Conservation (phyloP, 2,888 invertebrate species). For the Acrobasis repandana region DNA sequence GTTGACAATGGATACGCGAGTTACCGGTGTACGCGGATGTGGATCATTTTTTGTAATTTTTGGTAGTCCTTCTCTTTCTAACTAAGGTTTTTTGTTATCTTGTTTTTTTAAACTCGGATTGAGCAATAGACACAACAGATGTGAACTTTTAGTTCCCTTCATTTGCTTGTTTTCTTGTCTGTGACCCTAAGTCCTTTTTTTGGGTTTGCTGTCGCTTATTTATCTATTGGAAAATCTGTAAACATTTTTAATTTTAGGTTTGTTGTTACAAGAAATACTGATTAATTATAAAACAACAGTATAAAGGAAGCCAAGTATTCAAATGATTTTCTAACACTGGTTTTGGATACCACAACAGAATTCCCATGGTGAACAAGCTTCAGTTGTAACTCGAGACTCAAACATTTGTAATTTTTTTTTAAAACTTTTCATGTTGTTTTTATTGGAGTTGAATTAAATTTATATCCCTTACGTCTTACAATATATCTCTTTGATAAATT, state of each 20-base stretch:
- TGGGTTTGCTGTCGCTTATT: neutral
- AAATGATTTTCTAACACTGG: neutral
- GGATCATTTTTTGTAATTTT: conserved; percentile 50
- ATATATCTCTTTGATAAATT: conserved; percentile 32
- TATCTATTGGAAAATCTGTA: conserved; percentile 3
- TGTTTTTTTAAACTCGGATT: conserved; percentile 60
- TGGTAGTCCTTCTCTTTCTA: conserved; percentile 54
- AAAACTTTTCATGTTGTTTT: conserved; percentile 18
- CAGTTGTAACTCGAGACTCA: conserved; percentile 21
- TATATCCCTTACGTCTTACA: conserved; percentile 16
- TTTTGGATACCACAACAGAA: conserved; percentile 5
- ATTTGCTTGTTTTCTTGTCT: conserved; percentile 41
- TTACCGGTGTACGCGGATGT: conserved; percentile 52
- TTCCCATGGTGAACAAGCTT: conserved; percentile 13
- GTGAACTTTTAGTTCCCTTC: conserved; percentile 62
- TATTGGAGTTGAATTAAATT: conserved; percentile 17
- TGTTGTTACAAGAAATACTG: neutral
- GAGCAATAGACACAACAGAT: conserved; percentile 61
- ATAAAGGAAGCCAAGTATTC: conserved; percentile 1
- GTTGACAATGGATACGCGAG: conserved; percentile 41
- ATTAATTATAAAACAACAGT: neutral
- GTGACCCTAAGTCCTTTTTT: neutral
- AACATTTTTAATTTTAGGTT: neutral
- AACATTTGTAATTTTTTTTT: conserved; percentile 10
- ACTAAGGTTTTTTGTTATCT: conserved; percentile 60